Conservation (phyloP, 2,888 invertebrate genomes). For the Melanophora roralis region DNA sequence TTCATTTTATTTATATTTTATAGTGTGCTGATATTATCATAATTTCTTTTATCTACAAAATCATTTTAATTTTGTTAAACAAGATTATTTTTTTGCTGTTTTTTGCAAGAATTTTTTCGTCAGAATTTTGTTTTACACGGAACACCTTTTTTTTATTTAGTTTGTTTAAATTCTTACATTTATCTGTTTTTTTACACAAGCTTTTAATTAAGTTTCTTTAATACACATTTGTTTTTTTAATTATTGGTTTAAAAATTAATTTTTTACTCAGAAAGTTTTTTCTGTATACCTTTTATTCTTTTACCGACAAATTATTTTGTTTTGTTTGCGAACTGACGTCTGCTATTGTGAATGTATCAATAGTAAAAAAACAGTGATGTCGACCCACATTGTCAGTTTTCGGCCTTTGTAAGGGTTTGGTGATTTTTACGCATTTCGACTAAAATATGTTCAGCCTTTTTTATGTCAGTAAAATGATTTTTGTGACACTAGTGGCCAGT, state of each 20-base stretch:
- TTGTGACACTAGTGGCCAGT: too few species aligned
- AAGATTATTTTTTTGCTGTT: background rate
- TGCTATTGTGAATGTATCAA: constrained; percentile 50
- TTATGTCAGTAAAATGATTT: too few species aligned
- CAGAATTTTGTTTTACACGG: background rate
- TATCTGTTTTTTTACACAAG: background rate
- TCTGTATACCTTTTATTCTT: constrained; percentile 52
- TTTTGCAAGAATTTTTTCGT: constrained; percentile 1
- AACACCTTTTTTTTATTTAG: too few species aligned
- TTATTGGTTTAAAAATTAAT: background rate
- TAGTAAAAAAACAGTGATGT: background rate
- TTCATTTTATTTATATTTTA: background rate
- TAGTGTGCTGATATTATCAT: background rate
- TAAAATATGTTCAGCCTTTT: too few species aligned
- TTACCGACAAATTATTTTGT: constrained; percentile 12
- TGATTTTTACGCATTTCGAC: too few species aligned
- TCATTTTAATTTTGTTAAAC: background rate
- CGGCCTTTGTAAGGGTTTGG: too few species aligned
- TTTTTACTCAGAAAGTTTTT: constrained; percentile 21
- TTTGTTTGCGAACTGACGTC: constrained; percentile 18
- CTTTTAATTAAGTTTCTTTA: background rate
- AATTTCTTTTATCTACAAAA: constrained; percentile 6
- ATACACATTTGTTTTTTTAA: background rate
- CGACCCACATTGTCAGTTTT: too few species aligned
- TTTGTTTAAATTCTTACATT: background rate